Evolutionary conservation across 2,113 vertebrate species (phyloP), one percentile per base, ranked within the genome.

Genomic region (Hemichromis elongatus): DNA sequence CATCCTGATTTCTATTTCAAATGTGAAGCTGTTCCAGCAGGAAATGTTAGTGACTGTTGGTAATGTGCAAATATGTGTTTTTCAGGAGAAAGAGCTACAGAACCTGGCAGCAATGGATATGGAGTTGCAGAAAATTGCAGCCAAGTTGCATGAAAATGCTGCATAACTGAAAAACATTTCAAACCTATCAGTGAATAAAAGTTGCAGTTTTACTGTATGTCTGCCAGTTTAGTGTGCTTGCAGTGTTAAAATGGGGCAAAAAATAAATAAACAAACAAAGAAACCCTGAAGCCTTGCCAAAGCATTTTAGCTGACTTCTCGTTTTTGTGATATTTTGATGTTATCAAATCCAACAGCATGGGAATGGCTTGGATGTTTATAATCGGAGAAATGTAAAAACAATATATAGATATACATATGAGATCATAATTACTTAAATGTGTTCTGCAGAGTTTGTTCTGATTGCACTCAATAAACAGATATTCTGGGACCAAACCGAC

Each of bases 51-150:
- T 3, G 2, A 21, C 52, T 33, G 2, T 9, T 78, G 11, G 1
- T 4, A 11, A 70, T 70, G 26, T 86, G 52, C 26, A 13, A 37
- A 70, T 57, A 2, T 9, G 56, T 91, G 5, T 89, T 55, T 93
- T 89, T 50, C 19, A 95, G 98, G 97, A 98, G 81, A 97, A 97
- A 45, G 95, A 98, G 83, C 95, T 98, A 91, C 97, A 97, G 86
- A 98, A 97, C 85, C 92, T 99, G 26, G 97, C 97, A 5, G 96
- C 96, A 0, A 98, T 98, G 97, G 98, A 99, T 83, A 86, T 96
- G 94, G 97, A 98, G 89, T 90, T 99, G 88, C 97, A 98, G 96
- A 97, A 97, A 88, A 98, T 98, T 59, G 97, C 97, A 3, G 94
- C 97, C 90, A 97, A 97, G 78, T 93, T 98, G 83, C 96, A 97